Evolutionary conservation across 2,113 vertebrate species (phyloP), one percentile per base, ranked within the genome.

Genomic region (Dicentrarchus labrax): DNA sequence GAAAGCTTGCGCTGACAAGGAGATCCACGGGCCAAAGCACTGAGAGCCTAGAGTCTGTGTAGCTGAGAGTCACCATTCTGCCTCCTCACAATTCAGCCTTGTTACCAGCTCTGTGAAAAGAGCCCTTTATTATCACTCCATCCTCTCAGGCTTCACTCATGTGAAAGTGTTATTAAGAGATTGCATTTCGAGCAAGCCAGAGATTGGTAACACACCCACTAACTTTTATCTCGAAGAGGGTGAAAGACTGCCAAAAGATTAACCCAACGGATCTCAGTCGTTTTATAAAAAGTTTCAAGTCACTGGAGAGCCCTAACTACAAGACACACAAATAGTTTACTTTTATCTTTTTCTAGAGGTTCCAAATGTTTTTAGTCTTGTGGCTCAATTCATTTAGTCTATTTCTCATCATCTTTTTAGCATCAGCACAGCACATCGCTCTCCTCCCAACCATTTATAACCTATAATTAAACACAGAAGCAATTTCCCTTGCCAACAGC

Each of bases 141-240:
- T 87, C 89, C 85, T 89, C 86, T 88, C 89, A 60, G 80, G 82
- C 83, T 82, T 84, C 66, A 82, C 56, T 76, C 86, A 67, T 86
- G 89, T 89, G 85, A 92, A 92, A 89, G 85, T 86, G 78, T 91
- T 88, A 93, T 93, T 92, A 89, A 91, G 87, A 89, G 89, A 91
- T 84, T 88, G 91, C 54, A 64, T 94, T 94, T 93, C 86, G 5
- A 93, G 79, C 62, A 39, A 77, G 71, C 69, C 62, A 67, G 16
- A 78, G 72, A 79, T 73, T 76, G 78, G 76, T 85, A 87, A 86
- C 81, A 84, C 60, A 86, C 72, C 78, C 81, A 74, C 75, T 50
- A 74, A 78, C 75, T 90, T 30, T 76, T 38, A 62, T 85, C 91
- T 87, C 30, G 72, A 61, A 82, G 76, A 77, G 82, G 62, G 72